Conservation (phyloP, 2,113 vertebrate species). For the Gymnarchus niloticus region DNA sequence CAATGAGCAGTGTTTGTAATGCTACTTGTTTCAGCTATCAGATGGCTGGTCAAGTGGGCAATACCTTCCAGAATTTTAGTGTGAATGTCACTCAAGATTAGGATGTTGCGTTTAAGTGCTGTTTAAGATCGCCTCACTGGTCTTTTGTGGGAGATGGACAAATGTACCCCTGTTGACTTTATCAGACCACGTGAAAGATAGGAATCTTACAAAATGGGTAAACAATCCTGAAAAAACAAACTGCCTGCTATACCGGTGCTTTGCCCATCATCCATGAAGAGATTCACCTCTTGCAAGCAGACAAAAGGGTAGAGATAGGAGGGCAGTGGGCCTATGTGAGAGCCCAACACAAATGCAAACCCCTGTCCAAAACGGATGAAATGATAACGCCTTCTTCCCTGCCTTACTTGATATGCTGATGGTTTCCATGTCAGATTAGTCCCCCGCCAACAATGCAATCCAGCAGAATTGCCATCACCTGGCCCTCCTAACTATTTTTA, state of each 20-base stretch:
- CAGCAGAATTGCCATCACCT: background rate
- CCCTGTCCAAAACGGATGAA: conserved; percentile 53
- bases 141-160: background rate
- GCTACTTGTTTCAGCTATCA: background rate
- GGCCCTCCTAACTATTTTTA: background rate
- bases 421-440: conserved; percentile 49
- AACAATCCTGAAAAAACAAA: conserved; percentile 33
- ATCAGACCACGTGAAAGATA: conserved; percentile 28
- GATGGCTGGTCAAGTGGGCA: background rate
- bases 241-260: conserved; percentile 24
- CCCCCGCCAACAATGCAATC: conserved; percentile 38
- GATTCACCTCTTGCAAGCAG: conserved; percentile 39
- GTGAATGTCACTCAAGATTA: background rate
- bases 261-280: conserved; percentile 21
- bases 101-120: background rate
- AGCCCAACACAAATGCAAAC: conserved; percentile 47
- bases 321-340: conserved; percentile 43
- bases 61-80: background rate
- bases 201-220: conserved; percentile 29
- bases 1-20: background rate
- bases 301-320: conserved; percentile 40
- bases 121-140: background rate
- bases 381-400: conserved; percentile 42
- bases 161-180: background rate
- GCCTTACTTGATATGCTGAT: conserved; percentile 43